Base-by-base conservation (phyloP, 2,888 invertebrate species). In the Epirrita christyi region DNA sequence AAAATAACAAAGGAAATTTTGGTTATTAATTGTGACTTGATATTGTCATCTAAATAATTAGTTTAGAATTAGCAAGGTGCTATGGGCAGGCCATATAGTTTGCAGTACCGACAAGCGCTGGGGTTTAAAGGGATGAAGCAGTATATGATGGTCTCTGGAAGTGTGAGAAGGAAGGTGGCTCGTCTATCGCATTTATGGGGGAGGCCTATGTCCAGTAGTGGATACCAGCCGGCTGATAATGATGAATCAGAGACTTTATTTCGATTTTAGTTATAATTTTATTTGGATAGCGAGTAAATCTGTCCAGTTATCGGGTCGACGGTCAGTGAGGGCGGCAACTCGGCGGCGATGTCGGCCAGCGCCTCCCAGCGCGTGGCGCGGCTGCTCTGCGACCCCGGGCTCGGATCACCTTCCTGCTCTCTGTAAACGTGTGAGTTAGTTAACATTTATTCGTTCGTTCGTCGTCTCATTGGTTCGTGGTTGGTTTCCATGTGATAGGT, bases 291-390 rank as follows among this genome's bases (percentile, higher is more conserved):
- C 47, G 88, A 72, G 67, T 87, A 92, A 62, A 90, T 89, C 76
- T 93, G 88, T 63, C 89, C 89, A 49, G 92, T 87, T 57, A 89
- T 67, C 44, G 92, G 88, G 69, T 92, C 93, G 41, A 93, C 83
- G 42, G 92, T 86, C 45, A 90, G 86, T 45, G 93, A 85, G 11
- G 92, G 82, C 6, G 93, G 93, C 59, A 93, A 80, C 70, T 93
- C 92, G 2, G 94, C 88, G 29, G 93, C 93, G 56, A 93, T 93
- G 76, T 94, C 94, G 0, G 94, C 94, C 14, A 93, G 89, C 41
- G 93, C 93, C 73, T 94, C 94, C 94, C 94, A 94, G 34, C 93
- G 88, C 10, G 94, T 94, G 37, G 93, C 93, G 44, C 88, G 85
- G 64, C 93, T 93, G 68, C 82, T 81, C 45, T 84, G 82, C 0